phyloP scores from a whole-genome alignment of 2,797 vertebrate genomes.

The Moxostoma hubbsi region DNA sequence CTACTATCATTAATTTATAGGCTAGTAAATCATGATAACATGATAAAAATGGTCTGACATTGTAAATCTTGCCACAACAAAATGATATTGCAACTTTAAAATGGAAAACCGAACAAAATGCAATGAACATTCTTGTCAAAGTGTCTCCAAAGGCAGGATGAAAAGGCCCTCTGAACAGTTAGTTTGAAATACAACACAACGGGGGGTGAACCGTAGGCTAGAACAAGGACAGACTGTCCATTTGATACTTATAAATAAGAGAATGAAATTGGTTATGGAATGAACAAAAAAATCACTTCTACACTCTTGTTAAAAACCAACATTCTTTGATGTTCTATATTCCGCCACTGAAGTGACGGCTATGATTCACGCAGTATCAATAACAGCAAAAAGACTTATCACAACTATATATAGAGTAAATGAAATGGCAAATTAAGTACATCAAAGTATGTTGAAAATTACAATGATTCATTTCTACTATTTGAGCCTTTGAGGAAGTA shows the following conservation, averaged over 20 bases:
- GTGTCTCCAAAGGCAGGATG: conserved; percentile 19
- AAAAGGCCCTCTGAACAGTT: conserved; percentile 35
- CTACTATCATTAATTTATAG: conserved; percentile 10
- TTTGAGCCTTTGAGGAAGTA: conserved; percentile 41
- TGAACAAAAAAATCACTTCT: conserved; percentile 20
- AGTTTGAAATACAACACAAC: conserved; percentile 34
- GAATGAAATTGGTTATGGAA: conserved; percentile 17
- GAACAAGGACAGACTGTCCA: conserved; percentile 39
- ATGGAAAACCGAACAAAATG: conserved; percentile 29
- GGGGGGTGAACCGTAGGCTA: conserved; percentile 23
- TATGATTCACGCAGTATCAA: conserved; percentile 31
- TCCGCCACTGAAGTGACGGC: conserved; percentile 5
- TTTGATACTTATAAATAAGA: conserved; percentile 48
- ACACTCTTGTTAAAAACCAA: conserved; percentile 34
- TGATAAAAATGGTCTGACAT: background rate
- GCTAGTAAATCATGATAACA: background rate
- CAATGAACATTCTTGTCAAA: conserved; percentile 12
- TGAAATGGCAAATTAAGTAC: conserved; percentile 25
- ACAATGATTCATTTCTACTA: conserved; percentile 36
- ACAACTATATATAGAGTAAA: conserved; percentile 23
- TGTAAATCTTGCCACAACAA: background rate
- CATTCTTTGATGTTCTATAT: conserved; percentile 45
- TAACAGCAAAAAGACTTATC: conserved; percentile 39
- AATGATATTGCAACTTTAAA: background rate
- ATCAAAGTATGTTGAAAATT: conserved; percentile 25